Evolutionary conservation across 1,140 invertebrate genomes (phyloP), one percentile per base, ranked within the genome.

Genomic region (Neodiprion pinetum): DNA sequence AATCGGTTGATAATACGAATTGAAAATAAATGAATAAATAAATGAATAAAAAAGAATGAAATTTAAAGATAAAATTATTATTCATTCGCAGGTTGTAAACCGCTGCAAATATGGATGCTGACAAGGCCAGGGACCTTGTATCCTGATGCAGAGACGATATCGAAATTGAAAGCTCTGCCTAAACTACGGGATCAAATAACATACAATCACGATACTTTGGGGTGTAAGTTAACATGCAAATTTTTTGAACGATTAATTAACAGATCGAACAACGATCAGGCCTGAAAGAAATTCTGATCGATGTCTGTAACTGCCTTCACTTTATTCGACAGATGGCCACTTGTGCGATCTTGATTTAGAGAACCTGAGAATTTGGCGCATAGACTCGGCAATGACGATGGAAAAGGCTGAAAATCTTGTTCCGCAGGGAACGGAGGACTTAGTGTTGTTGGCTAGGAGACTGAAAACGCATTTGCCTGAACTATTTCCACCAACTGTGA

Each of bases 341-440:
- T 75, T 90, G 73, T 89, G 88, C 72, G 77, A 84, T 65, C 75
- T 81, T 23, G 89, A 90, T 79, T 77, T 89, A 48, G 79, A 84
- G 4, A 82, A 85, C 76, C 72, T 90, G 7, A 79, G 80, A 74
- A 79, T 76, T 40, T 89, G 89, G 89, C 68, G 76, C n/a, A 77
- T 83, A 11, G 71, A 83, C 67, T 72, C 48, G 0, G 80, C 83
- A 68, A 74, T 88, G 4, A 76, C 49, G 0, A n/a, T 73, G 12
- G 76, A 80, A 3, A 77, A 77, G 11, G 85, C 84, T 50, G 80
- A 84, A 50, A 50, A 71, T 21, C 73, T 89, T 48, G 80, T 86
- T n/a, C 74, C 75, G 10, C 84, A 87, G 76, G 88, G 86, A n/a
- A 78, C 81, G 12, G 83, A 85, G 47, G 88, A 89, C 72, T 80